Conservation (phyloP, 2,113 vertebrate genomes). For the Gallinago paraguaiae region DNA sequence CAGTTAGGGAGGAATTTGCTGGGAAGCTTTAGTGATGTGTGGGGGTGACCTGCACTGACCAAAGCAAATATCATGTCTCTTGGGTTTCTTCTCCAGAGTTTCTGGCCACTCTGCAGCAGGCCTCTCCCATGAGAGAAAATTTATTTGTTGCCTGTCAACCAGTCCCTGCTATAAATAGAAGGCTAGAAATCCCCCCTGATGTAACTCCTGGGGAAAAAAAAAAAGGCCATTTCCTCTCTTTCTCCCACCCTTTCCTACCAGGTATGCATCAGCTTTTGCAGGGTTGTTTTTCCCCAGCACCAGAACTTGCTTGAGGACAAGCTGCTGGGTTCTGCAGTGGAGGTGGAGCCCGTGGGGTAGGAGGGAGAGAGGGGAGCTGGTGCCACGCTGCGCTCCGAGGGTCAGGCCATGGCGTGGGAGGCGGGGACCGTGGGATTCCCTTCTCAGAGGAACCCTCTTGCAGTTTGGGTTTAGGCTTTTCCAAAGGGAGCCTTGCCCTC, state of each 20-base stretch:
- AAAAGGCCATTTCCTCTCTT: not conserved
- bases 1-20: not conserved
- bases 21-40: not conserved
- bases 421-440: not conserved
- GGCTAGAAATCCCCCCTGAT: not conserved
- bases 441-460: not conserved
- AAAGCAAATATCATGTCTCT: not conserved
- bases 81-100: not conserved
- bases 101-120: not conserved
- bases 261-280: not conserved
- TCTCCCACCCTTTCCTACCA: not conserved
- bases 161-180: constrained; percentile 16
- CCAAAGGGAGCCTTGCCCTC: not conserved
- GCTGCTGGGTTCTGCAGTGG: not conserved
- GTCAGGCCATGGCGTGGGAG: rapidly evolving
- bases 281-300: not conserved
- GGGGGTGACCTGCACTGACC: not conserved
- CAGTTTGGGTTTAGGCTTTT: not conserved
- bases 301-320: not conserved
- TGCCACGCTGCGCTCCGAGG: rapidly evolving
- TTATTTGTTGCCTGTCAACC: not conserved
- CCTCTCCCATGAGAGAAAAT: not conserved
- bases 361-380: not conserved
- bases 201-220: not conserved
- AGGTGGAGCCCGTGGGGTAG: rapidly evolving